These are phyloP conservation scores for Limanda limanda DNA, from an alignment of 2,113 vertebrate species.

Conservation along the genomic window DNA sequence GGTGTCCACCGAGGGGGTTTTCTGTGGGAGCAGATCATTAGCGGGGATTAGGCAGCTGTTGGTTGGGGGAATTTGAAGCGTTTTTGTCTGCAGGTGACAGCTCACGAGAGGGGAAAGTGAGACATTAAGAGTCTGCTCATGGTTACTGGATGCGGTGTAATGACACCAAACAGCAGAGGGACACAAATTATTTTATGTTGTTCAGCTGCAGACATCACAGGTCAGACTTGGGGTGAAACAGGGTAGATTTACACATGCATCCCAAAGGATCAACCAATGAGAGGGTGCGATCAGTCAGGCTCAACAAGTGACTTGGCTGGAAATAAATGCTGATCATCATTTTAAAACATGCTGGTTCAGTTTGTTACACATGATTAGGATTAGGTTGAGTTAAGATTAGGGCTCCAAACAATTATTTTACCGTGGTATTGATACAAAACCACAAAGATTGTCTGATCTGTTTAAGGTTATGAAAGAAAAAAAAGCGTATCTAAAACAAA, in stretches of 20 bases:
- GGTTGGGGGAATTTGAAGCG: slow-evolving; percentile 21
- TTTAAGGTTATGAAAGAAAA: not conserved
- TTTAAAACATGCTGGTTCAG: no score
- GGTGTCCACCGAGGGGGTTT: slow-evolving; percentile 36
- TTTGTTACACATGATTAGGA: no score
- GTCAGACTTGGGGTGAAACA: slow-evolving; percentile 24
- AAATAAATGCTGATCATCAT: not conserved
- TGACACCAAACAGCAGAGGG: slow-evolving; percentile 35
- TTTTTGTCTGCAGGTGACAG: slow-evolving; percentile 35
- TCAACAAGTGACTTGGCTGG: not conserved
- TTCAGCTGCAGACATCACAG: slow-evolving; percentile 38
- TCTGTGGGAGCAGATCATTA: slow-evolving; percentile 4
- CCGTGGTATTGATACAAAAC: not conserved
- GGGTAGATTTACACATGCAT: slow-evolving; percentile 28
- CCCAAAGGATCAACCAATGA: slow-evolving; percentile 15
- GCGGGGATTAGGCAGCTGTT: slow-evolving; percentile 65
- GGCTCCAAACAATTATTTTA: not conserved
- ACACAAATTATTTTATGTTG: slow-evolving; percentile 32
- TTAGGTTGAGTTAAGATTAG: no score
- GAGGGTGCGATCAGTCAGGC: slow-evolving; percentile 25
- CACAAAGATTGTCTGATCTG: not conserved
- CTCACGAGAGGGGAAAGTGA: slow-evolving; percentile 29
- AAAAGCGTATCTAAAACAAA: not conserved
- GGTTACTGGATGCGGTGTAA: slow-evolving; percentile 31
- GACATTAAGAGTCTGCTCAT: slow-evolving; percentile 38